These are phyloP conservation scores for Drosophila setifemur DNA, from an alignment of 1,140 invertebrate species.

Conservation along the genomic window DNA sequence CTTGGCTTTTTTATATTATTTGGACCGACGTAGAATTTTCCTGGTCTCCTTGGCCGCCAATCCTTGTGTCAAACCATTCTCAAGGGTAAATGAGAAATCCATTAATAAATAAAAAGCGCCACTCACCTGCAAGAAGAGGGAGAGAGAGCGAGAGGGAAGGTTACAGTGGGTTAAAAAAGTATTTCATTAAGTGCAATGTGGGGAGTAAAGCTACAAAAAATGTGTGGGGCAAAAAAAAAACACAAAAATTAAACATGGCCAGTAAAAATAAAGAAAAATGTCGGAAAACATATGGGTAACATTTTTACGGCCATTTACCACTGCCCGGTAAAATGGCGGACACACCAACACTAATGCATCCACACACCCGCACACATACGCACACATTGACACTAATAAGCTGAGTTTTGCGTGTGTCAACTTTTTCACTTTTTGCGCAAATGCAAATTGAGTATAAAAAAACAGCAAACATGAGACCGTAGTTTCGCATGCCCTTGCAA, in stretches of 20 bases:
- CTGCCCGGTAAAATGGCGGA: conserved; percentile 68
- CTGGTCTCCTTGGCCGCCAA: conserved; percentile 27
- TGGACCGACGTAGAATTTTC: conserved; percentile 45
- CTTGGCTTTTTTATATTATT: conserved; percentile 8
- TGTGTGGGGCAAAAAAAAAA: conserved; percentile 28
- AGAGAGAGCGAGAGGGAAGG: conserved; percentile 4
- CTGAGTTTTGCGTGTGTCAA: conserved; percentile 68
- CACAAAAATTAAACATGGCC: conserved; percentile 40
- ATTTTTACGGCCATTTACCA: too few relatives aligned
- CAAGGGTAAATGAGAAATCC: conserved; percentile 63
- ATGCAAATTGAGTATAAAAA: conserved; percentile 72
- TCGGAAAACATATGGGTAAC: too few relatives aligned
- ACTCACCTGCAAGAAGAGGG: conserved; percentile 68
- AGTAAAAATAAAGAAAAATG: conserved; percentile 9
- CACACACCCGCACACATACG: conserved; percentile 13
- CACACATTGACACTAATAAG: conserved; percentile 41
- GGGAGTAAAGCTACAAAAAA: not conserved
- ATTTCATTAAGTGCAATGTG: conserved; percentile 74
- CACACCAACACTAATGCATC: conserved; percentile 21
- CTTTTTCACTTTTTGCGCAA: conserved; percentile 78
- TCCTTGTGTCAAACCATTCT: conserved; percentile 39
- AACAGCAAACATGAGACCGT: not conserved
- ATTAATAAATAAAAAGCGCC: conserved; percentile 74
- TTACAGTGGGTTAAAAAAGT: conserved; percentile 46
- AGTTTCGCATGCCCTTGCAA: too few relatives aligned